Evolutionary conservation across 2,797 vertebrate genomes (phyloP).

Genomic region (Anguilla obscura): DNA sequence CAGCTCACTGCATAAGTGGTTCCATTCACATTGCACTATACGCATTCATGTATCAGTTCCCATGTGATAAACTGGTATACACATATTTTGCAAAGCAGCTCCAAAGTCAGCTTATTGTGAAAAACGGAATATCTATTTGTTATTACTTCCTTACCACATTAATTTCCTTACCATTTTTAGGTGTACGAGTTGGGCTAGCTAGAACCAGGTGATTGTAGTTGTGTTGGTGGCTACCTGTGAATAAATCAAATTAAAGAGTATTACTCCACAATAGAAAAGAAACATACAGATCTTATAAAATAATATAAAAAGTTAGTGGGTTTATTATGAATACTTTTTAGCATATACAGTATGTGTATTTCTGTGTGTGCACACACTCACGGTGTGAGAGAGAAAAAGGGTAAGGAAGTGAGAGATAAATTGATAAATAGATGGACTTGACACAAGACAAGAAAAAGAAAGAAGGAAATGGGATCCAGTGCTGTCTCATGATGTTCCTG

Average conservation of each 20-base stretch:
- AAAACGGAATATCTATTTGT: neutral
- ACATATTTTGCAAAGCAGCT: no score
- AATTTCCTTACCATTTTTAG: constrained; percentile 89
- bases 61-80: neutral
- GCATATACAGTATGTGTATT: neutral
- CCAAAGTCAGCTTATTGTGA: no score
- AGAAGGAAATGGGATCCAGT: neutral
- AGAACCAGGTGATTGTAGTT: constrained; percentile 93
- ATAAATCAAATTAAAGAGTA: constrained; percentile 73
- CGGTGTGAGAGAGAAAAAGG: neutral
- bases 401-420: constrained; percentile 2
- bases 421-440: constrained; percentile 29
- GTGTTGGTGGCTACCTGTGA: constrained; percentile 93
- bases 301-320: neutral
- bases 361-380: neutral
- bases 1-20: no score
- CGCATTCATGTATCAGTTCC: neutral
- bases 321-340: no score
- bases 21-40: no score
- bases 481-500: constrained; percentile 2
- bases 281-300: neutral
- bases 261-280: constrained; percentile 34
- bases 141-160: no score
- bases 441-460: neutral
- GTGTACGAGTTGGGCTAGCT: constrained; percentile 90